These are phyloP conservation scores for Conistra vaccinii DNA, from an alignment of 2,888 invertebrate species.

Conservation along the genomic window DNA sequence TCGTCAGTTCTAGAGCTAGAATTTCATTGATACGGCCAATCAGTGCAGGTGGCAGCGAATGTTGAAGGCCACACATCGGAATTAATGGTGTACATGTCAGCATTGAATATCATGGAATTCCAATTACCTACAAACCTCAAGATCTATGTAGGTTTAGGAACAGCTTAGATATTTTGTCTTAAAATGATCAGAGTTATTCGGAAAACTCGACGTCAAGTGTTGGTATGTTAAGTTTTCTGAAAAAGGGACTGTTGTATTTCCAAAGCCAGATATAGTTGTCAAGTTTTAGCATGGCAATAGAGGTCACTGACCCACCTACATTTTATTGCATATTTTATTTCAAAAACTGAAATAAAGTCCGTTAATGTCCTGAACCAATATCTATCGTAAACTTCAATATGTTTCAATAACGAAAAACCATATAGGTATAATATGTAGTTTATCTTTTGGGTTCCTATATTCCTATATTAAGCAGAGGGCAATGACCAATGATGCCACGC, in stretches of 20 bases:
- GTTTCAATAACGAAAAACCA: too few relatives aligned
- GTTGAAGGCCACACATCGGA: conserved; percentile 36
- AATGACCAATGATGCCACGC: neutral
- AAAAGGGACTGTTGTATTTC: neutral
- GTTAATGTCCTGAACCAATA: neutral
- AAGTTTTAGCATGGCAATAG: neutral
- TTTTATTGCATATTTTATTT: neutral
- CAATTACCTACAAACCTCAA: conserved; percentile 16
- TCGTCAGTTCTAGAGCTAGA: conserved; percentile 28
- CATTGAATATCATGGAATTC: conserved; percentile 25
- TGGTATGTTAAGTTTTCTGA: neutral
- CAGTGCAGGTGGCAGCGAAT: conserved; percentile 41
- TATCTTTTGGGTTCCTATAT: too few relatives aligned
- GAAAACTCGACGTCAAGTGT: neutral
- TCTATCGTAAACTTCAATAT: too few relatives aligned
- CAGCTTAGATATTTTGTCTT: neutral
- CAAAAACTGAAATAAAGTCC: neutral
- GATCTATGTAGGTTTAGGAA: neutral
- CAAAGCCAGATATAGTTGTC: neutral
- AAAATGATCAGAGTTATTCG: neutral
- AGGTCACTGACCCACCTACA: neutral
- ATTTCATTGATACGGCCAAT: conserved; percentile 56
- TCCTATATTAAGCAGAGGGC: neutral
- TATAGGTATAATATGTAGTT: too few relatives aligned
- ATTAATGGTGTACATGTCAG: conserved; percentile 35